phyloP scores from a whole-genome alignment of 2,113 vertebrate genomes.

The Pedionomus torquatus region DNA sequence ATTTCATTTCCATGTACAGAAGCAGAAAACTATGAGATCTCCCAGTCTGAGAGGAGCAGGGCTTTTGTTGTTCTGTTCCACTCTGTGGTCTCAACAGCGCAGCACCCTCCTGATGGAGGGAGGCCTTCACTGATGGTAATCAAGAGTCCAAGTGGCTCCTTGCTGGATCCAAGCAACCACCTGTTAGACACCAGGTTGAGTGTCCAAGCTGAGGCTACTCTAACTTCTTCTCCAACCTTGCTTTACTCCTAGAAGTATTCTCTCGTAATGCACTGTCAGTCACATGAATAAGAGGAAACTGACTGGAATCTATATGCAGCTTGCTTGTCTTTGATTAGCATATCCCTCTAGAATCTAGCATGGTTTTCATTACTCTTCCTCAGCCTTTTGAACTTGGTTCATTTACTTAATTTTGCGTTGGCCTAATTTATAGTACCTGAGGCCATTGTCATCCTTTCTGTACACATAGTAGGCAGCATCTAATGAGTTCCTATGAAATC shows the following conservation, averaged over 20 bases:
- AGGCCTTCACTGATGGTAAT: neutral
- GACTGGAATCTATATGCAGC: neutral
- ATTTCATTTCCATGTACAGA: neutral
- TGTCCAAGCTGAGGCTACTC: neutral
- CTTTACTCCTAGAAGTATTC: neutral
- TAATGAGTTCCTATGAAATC: neutral
- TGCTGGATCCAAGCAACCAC: neutral
- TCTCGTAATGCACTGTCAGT: neutral
- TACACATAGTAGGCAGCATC: neutral
- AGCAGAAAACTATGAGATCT: neutral
- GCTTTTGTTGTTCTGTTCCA: accelerated
- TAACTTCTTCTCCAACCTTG: neutral
- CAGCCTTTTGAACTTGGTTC: neutral
- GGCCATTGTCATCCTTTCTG: neutral
- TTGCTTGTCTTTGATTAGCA: neutral
- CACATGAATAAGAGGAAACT: neutral
- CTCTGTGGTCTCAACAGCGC: neutral
- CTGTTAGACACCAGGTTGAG: neutral
- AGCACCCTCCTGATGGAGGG: accelerated
- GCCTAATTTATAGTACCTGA: neutral
- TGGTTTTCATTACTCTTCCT: neutral
- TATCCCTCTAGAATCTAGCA: neutral
- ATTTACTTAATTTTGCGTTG: neutral
- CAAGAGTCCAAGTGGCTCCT: neutral
- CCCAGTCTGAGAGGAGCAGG: neutral